Base-by-base conservation (phyloP, 2,113 vertebrate genomes). In the Osmerus eperlanus region DNA sequence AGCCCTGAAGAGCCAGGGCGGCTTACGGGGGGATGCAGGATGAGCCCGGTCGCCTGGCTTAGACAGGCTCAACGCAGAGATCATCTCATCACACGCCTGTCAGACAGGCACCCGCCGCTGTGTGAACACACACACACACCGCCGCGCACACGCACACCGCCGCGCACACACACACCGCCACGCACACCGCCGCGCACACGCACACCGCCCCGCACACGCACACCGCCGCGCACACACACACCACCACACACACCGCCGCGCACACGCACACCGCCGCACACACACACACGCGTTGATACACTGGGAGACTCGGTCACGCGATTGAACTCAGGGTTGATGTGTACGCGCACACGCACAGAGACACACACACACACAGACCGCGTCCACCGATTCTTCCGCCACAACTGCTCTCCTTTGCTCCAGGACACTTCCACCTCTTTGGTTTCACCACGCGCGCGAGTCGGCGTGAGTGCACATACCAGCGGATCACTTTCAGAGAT, bases 61-160 rank as follows among this genome's bases (percentile, higher is more conserved):
- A 91, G 81, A 81, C 81, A 23, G 87, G 88, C 90, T 91, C 87
- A 89, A 74, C 64, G 81, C 78, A 65, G 58, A 85, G 85, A 86
- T 91, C 86, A 90, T 85, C 87, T 88, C 84, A 90, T 89, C 89
- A 89, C 86, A 90, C 77, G 82, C 59, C 88, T 89, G 89, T 88
- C 90, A 89, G 84, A 89, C 80, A 88, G 80, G 83, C 83, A 89
- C 86, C 86, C 83, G 54, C 62, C 53, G 55, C 82, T 79, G 82
- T 72, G 78, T 1, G 66, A 78, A 74, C 73, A 76, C 74, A 79
- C 71, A 71, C 79, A 79, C 83, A 82, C 53, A 70, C 59, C 80
- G 74, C 67, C 78, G 21, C 21, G 21, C 21, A 21, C 21, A 21
- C 21, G 21, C 21, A 21, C 21, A 21, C 21, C 21, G 21, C 21